Conservation (phyloP, 2,797 vertebrate genomes). For the Myotis daubentonii region DNA sequence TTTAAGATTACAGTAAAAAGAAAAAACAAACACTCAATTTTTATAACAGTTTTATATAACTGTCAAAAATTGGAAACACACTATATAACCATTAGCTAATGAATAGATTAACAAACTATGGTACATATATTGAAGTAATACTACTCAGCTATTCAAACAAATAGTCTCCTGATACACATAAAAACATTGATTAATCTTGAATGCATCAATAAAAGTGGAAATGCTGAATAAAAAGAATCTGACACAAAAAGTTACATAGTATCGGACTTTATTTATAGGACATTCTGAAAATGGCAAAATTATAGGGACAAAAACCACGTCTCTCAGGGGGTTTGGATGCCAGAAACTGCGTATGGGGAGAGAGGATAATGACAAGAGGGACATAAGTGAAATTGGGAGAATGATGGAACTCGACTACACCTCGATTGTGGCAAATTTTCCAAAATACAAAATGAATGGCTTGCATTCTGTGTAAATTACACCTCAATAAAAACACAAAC, state of each 20-base stretch:
- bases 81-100: neutral
- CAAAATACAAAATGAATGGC: neutral
- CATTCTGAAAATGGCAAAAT: neutral
- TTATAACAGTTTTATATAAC: neutral
- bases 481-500: neutral
- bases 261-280: neutral
- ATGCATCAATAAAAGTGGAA: neutral
- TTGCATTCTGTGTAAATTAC: neutral
- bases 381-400: neutral
- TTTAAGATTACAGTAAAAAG: neutral
- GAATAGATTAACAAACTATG: neutral
- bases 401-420: neutral
- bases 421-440: neutral
- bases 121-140: neutral
- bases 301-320: neutral
- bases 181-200: neutral
- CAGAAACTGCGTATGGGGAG: neutral
- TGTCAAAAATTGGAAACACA: neutral
- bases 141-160: neutral
- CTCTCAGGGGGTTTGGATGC: neutral
- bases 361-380: neutral
- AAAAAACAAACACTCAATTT: neutral
- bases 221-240: neutral
- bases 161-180: neutral
- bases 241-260: neutral